Conservation (phyloP, 2,888 invertebrate species). For the Callyntrura guangdongensis region DNA sequence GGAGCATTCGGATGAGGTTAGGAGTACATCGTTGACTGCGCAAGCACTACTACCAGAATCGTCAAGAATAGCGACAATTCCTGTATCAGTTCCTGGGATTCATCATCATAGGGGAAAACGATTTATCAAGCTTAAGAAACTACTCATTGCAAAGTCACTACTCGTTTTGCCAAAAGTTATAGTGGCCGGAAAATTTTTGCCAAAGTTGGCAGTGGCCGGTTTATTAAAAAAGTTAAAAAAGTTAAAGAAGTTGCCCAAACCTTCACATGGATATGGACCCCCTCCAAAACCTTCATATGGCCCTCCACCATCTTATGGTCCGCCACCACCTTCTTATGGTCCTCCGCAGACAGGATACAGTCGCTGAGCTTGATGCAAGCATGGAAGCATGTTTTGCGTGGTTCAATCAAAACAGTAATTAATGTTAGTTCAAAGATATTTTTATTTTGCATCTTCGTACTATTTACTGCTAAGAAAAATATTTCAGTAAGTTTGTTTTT, state of each 20-base stretch:
- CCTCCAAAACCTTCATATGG: constrained; percentile 68
- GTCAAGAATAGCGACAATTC: not conserved
- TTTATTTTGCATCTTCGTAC: constrained; percentile 3
- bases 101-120: constrained; percentile 65
- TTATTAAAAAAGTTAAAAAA: constrained; percentile 68
- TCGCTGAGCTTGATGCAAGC: too few relatives aligned
- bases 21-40: constrained; percentile 51
- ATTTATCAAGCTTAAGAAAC: constrained; percentile 48
- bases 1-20: not conserved
- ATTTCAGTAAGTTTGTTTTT: not conserved
- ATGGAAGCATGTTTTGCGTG: not conserved
- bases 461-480: not conserved
- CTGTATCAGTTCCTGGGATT: not conserved
- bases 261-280: constrained; percentile 71
- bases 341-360: constrained; percentile 64
- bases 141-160: constrained; percentile 45
- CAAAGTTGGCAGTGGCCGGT: constrained; percentile 54
- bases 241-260: constrained; percentile 58
- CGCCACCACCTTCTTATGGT: constrained; percentile 72
- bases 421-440: constrained; percentile 27
- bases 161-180: constrained; percentile 64
- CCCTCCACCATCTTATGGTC: constrained; percentile 74
- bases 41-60: constrained; percentile 14
- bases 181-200: constrained; percentile 59
- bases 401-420: not conserved